Percentiles rank a stretch among this genome's conserved stretches.
phyloP scores from a whole-genome alignment of 2,113 vertebrate genomes.

The Tyrannus savana region DNA sequence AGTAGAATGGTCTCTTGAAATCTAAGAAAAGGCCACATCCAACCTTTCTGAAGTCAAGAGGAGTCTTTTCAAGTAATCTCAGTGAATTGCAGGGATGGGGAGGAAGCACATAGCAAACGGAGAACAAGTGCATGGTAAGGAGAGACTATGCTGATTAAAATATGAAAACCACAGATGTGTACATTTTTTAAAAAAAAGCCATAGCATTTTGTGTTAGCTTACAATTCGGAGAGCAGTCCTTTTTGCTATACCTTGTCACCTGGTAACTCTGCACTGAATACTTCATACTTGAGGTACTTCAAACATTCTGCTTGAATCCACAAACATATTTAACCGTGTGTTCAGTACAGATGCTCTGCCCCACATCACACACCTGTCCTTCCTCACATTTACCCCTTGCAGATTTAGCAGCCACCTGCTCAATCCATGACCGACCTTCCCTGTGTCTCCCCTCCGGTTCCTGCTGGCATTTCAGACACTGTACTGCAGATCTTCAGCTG shows the following conservation, averaged over 20 bases:
- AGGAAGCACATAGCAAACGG: background rate
- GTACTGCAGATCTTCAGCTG: background rate
- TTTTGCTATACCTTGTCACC: background rate
- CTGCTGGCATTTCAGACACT: background rate
- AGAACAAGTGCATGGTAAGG: background rate
- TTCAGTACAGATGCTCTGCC: background rate
- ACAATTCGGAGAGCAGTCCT: background rate
- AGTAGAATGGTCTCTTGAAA: background rate
- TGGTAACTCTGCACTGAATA: background rate
- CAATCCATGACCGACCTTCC: background rate
- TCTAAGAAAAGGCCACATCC: background rate
- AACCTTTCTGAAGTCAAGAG: background rate
- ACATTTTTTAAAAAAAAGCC: background rate
- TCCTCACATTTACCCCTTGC: background rate
- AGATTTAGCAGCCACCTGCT: background rate
- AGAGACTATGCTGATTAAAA: background rate
- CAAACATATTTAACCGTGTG: background rate
- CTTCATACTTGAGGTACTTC: background rate
- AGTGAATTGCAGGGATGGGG: rapidly evolving
- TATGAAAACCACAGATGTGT: background rate
- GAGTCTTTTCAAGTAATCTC: background rate
- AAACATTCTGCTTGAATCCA: background rate
- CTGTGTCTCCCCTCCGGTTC: background rate
- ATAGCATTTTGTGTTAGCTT: background rate
- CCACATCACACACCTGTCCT: background rate